A percentile compares a stretch with the other conserved stretches of the same genome.
phyloP scores from a whole-genome alignment of 2,888 invertebrate genomes.

The Mythimna loreyi region DNA sequence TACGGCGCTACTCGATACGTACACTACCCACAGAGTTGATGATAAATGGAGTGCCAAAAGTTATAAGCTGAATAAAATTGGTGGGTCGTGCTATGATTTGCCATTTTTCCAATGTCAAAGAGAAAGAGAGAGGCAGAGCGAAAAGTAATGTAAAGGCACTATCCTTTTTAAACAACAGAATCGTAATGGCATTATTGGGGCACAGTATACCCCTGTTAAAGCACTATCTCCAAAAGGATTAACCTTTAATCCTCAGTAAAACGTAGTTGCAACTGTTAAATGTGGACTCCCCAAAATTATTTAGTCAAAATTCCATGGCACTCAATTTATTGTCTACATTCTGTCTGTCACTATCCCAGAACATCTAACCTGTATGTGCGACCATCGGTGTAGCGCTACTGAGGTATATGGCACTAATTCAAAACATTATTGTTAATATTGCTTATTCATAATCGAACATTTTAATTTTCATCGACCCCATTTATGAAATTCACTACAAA shows the following conservation, averaged over 20 bases:
- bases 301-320: neutral
- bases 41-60: slow-evolving; percentile 32
- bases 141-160: neutral
- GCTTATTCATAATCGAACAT: slow-evolving; percentile 26
- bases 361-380: slow-evolving; percentile 78
- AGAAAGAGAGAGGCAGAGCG: neutral
- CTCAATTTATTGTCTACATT: slow-evolving; percentile 36
- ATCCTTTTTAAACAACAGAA: neutral
- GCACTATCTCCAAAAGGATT: neutral
- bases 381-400: slow-evolving; percentile 61
- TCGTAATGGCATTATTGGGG: neutral
- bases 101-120: neutral
- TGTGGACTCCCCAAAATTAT: neutral
- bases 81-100: neutral
- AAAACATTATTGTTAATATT: slow-evolving; percentile 39
- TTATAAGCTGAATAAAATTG: neutral
- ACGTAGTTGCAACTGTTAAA: too few relatives aligned
- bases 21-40: slow-evolving; percentile 66
- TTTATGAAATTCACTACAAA: slow-evolving; percentile 27
- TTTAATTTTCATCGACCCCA: slow-evolving; percentile 24
- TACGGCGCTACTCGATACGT: slow-evolving; percentile 79
- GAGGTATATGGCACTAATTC: slow-evolving; percentile 49
- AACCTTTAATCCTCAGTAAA: too few relatives aligned
- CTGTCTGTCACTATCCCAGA: slow-evolving; percentile 70
- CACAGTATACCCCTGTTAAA: neutral